Evolutionary conservation across 2,797 vertebrate genomes (phyloP).

Genomic region (Semaprochilodus insignis): DNA sequence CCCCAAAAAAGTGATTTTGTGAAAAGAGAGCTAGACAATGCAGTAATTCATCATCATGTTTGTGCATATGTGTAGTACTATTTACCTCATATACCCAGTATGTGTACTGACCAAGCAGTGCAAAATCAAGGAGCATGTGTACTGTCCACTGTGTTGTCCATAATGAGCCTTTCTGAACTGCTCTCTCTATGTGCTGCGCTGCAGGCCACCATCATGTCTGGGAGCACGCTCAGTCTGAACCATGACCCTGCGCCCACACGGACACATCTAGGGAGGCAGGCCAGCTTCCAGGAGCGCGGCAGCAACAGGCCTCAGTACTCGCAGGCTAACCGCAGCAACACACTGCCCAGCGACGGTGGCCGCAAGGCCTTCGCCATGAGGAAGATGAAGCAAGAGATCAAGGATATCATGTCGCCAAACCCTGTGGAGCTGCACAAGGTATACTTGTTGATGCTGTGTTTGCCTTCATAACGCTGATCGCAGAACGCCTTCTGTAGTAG

Average conservation of each 20-base stretch:
- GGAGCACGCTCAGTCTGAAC: constrained; percentile 95
- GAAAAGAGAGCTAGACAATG: constrained; percentile 25
- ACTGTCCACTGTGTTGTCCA: not conserved
- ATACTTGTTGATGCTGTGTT: not conserved
- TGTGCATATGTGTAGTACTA: constrained; percentile 29
- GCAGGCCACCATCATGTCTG: constrained; percentile 98
- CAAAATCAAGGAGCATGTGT: constrained; percentile 27
- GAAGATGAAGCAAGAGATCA: constrained; percentile 96
- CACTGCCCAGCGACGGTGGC: constrained; percentile 91
- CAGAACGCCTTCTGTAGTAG: not conserved
- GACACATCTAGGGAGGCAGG: constrained; percentile 92
- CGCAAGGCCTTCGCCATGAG: constrained; percentile 91
- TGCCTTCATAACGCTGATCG: not conserved
- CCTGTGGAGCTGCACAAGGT: constrained; percentile 98
- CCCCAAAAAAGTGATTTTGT: constrained; percentile 26
- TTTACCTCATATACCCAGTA: constrained; percentile 8
- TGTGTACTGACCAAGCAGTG: not conserved
- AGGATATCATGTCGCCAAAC: constrained; percentile 93
- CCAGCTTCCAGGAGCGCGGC: constrained; percentile 96
- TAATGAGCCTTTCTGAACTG: constrained; percentile 16
- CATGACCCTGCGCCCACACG: constrained; percentile 86
- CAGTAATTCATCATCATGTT: not conserved
- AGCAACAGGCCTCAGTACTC: constrained; percentile 88
- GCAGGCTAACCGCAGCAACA: constrained; percentile 90
- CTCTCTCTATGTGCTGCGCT: constrained; percentile 41